Evolutionary conservation across 2,797 vertebrate species (phyloP).

Genomic region (Propithecus deckenii): DNA sequence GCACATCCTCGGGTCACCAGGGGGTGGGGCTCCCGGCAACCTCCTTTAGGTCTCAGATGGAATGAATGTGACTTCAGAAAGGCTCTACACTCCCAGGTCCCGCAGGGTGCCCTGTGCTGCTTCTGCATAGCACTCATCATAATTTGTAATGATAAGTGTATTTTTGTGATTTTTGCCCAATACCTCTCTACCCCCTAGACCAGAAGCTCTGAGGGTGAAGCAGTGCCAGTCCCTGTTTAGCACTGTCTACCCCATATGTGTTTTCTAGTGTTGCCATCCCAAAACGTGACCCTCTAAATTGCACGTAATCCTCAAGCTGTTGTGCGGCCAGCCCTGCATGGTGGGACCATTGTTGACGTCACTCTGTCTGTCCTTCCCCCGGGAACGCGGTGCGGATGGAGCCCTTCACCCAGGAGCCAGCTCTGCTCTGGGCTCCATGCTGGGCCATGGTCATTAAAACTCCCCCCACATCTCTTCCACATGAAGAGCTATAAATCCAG

Average conservation of each 20-base stretch:
- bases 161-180: not conserved
- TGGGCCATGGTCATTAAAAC: fast-evolving
- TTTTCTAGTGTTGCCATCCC: not conserved
- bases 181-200: fast-evolving
- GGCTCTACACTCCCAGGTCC: fast-evolving
- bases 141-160: fast-evolving
- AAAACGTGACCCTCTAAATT: not conserved
- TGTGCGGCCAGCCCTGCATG: not conserved
- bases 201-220: fast-evolving
- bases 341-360: fast-evolving
- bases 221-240: fast-evolving
- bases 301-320: fast-evolving
- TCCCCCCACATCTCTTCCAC: not conserved
- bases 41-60: not conserved
- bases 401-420: fast-evolving
- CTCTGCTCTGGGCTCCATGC: fast-evolving
- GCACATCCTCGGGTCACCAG: fast-evolving
- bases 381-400: fast-evolving
- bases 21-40: fast-evolving
- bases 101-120: not conserved
- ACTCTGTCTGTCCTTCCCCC: fast-evolving
- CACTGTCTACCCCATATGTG: fast-evolving
- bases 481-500: fast-evolving
- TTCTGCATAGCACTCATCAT: fast-evolving
- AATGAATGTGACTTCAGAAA: fast-evolving